These are phyloP conservation scores for Halcyon smyrnensis DNA, from an alignment of 2,797 vertebrate genomes.

Conservation along the genomic window DNA sequence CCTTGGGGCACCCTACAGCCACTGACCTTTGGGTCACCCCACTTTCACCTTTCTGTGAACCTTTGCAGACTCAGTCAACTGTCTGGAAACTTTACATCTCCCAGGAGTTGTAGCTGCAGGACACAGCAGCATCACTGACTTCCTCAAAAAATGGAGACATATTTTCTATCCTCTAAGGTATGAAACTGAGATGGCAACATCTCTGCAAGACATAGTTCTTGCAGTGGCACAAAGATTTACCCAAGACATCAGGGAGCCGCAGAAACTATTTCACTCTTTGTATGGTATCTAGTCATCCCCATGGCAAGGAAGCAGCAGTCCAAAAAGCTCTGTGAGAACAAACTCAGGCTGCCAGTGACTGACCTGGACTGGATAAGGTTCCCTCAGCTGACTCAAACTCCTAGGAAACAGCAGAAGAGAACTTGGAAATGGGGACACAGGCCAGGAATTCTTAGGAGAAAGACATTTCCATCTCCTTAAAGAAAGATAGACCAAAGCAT, in stretches of 20 bases:
- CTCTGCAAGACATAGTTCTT: not conserved
- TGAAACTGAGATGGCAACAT: not conserved
- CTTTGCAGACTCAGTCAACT: not conserved
- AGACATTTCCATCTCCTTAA: not conserved
- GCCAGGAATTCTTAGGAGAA: not conserved
- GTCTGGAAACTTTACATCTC: not conserved
- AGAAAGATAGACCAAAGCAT: not conserved
- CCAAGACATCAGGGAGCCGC: not conserved
- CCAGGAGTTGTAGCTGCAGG: not conserved
- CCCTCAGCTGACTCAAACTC: not conserved
- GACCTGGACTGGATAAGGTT: not conserved
- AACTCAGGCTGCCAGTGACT: not conserved
- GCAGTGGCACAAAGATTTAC: not conserved
- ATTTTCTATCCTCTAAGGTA: not conserved
- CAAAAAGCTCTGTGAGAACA: not conserved
- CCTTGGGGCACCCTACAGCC: not conserved
- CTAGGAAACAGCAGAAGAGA: not conserved
- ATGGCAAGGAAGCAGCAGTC: not conserved
- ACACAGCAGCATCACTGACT: not conserved
- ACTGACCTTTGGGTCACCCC: not conserved
- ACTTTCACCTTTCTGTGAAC: not conserved
- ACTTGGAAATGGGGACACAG: not conserved
- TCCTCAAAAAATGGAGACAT: not conserved
- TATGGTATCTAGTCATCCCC: not conserved
- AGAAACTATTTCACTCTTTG: not conserved